Conservation (phyloP, 1,140 invertebrate genomes). For the Drosophila orena region DNA sequence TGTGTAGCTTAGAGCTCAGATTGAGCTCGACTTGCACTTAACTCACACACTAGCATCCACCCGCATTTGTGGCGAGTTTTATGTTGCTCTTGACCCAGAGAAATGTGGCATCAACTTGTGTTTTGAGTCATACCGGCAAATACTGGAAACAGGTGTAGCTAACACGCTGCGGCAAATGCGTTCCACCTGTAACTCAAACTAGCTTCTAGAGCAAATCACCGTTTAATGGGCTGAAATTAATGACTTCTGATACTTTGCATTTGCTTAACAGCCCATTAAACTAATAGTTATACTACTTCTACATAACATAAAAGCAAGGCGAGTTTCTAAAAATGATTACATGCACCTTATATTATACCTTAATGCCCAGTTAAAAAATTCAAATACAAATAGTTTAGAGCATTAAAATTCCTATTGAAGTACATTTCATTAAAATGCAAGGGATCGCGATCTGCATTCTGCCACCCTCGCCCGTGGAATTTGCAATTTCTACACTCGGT, state of each 20-base stretch:
- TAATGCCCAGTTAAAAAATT: not conserved
- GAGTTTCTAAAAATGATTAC: no score
- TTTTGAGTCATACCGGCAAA: conserved; percentile 49
- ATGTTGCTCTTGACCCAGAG: conserved; percentile 73
- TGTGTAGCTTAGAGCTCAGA: not conserved
- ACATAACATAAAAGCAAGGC: no score
- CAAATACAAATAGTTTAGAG: not conserved
- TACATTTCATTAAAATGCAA: conserved; percentile 1
- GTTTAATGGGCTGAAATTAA: conserved; percentile 13
- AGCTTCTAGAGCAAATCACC: conserved; percentile 2
- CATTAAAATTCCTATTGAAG: not conserved
- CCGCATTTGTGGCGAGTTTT: conserved; percentile 41
- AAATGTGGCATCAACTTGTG: conserved; percentile 49
- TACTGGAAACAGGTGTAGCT: conserved; percentile 2
- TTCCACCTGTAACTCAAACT: conserved; percentile 20
- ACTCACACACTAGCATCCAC: conserved; percentile 21
- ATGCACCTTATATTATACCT: no score
- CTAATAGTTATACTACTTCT: not conserved
- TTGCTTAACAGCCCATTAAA: conserved; percentile 6
- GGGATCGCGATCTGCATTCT: not conserved
- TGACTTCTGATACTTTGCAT: not conserved
- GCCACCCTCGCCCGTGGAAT: conserved; percentile 5
- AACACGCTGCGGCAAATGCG: conserved; percentile 30
- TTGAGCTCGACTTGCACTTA: conserved; percentile 1
- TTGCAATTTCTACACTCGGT: conserved; percentile 11